Base-by-base conservation (phyloP, 2,797 vertebrate genomes). In the Liparis tanakae region DNA sequence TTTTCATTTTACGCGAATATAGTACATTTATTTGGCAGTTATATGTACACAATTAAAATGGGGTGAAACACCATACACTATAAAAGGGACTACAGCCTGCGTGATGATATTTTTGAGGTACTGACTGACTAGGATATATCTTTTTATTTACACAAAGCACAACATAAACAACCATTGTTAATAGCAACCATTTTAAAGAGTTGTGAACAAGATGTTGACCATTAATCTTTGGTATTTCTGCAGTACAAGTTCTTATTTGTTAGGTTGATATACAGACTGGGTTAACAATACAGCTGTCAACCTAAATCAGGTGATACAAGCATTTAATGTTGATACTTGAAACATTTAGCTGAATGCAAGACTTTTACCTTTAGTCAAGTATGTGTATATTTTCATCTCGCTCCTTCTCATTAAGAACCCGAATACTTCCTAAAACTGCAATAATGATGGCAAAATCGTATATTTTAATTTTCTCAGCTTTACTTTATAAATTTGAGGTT, bases 401-500 rank as follows among this genome's bases (percentile, higher is more conserved):
- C 13, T 36, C 30, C 9, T 56, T 34, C 13, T 55, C 4, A 54
- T 51, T 51, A 55, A 55, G n/a, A 51, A 51, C 20, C n/a, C 10
- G 48, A 30, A 13, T 30, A 20, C 7, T 18, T 41, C 13, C 56
- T 50, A 14, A 51, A 61, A 1, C 30, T 33, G 12, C 7, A 69
- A 67, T 63, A 68, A 76, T 50, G 64, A 41, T 17, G 10, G 10
- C 15, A 46, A 8, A 76, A 39, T 18, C 3, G 30, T 20, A 13
- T 14, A 12, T 71, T 68, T 76, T 2, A 1, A 56, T 66, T 78
- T 36, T 62, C 10, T 54, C 37, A 54, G 8, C n/a, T 78, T 92
- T 92, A 87, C 88, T 88, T 89, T 81, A 15, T 83, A 20, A 78
- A 56, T 41, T 79, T 70, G 44, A 77, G 36, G 39, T 54, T 72